A percentile compares a stretch with the other conserved stretches of the same genome.
Conservation (phyloP, 2,113 vertebrate genomes). For the Xenus cinereus region DNA sequence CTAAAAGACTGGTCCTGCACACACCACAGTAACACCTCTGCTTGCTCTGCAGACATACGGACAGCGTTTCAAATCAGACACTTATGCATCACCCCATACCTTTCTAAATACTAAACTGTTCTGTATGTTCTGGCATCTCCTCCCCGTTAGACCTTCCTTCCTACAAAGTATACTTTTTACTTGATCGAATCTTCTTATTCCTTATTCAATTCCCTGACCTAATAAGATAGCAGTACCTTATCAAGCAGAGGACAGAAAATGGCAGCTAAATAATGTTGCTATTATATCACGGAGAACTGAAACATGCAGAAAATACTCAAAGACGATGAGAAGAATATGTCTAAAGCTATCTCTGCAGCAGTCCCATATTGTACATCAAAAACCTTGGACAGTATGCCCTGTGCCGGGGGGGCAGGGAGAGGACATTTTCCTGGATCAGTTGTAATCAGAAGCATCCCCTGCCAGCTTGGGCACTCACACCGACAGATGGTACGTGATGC, state of each 20-base stretch:
- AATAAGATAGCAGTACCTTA: neutral
- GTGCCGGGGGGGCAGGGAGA: neutral
- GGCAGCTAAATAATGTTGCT: neutral
- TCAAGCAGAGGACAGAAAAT: neutral
- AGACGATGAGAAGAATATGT: neutral
- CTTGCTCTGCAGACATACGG: neutral
- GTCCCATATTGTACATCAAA: accelerated
- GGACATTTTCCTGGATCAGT: neutral
- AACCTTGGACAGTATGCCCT: neutral
- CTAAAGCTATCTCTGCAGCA: neutral
- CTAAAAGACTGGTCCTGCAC: neutral
- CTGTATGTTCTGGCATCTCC: neutral
- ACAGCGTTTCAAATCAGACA: neutral
- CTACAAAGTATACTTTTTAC: neutral
- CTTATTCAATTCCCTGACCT: neutral
- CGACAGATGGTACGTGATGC: neutral
- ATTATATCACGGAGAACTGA: neutral
- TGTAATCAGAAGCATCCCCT: neutral
- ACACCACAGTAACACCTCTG: neutral
- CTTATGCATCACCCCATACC: neutral
- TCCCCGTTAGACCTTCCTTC: neutral
- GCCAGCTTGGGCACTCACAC: neutral
- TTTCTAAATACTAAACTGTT: neutral
- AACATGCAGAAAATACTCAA: neutral
- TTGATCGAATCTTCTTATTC: neutral